These are phyloP conservation scores for Perca fluviatilis DNA, from an alignment of 2,113 vertebrate species.

Conservation along the genomic window DNA sequence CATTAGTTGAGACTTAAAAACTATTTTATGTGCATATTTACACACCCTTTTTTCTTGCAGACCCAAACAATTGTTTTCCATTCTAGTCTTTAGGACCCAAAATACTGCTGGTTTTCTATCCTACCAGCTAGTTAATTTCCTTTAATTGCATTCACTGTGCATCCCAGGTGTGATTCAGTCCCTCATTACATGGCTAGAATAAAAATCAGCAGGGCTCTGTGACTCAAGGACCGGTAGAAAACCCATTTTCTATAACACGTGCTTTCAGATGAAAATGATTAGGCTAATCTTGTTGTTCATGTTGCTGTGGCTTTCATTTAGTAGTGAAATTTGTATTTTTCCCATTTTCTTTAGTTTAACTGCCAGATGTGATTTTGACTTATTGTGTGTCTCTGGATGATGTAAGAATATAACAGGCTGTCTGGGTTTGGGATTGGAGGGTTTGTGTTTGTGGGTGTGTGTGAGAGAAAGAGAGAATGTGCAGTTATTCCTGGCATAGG, in stretches of 20 bases:
- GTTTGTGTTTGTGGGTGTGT: conserved; percentile 28
- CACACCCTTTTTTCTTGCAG: not conserved
- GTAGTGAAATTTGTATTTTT: not conserved
- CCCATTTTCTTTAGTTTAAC: conserved; percentile 19
- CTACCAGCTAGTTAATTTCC: conserved; percentile 47
- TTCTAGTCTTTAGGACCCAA: not conserved
- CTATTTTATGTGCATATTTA: too few species aligned
- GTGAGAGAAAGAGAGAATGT: conserved; percentile 40
- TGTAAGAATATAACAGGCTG: conserved; percentile 41
- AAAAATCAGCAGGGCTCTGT: conserved; percentile 46
- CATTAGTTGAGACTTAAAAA: too few species aligned
- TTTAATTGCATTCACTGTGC: conserved; percentile 51
- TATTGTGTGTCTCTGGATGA: conserved; percentile 28
- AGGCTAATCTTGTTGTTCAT: not conserved
- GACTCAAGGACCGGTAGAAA: conserved; percentile 9
- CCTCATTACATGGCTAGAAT: conserved; percentile 58
- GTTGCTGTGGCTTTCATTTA: conserved; percentile 6
- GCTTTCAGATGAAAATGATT: not conserved
- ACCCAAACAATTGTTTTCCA: conserved; percentile 15
- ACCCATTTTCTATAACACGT: not conserved
- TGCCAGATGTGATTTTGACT: conserved; percentile 20
- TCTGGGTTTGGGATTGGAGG: conserved; percentile 38
- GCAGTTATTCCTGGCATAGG: conserved; percentile 73
- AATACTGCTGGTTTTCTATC: conserved; percentile 21
- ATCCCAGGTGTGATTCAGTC: conserved; percentile 61